A percentile compares a stretch with the other conserved stretches of the same genome.
Evolutionary conservation across 2,888 invertebrate species (phyloP).

Genomic region (Trichopria drosophilae): DNA sequence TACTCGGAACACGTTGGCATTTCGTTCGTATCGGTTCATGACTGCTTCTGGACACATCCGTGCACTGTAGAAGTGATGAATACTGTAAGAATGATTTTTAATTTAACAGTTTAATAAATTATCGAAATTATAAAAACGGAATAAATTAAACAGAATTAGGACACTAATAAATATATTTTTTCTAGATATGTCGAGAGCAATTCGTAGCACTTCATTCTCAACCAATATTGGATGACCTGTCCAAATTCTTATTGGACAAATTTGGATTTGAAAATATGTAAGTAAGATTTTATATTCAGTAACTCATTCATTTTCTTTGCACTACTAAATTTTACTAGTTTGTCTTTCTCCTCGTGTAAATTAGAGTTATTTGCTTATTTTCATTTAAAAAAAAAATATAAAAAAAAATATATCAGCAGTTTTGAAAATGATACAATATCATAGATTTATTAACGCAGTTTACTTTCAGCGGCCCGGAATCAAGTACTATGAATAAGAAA

Average conservation of each 20-base stretch:
- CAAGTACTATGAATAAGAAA: neutral
- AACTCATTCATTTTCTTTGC: constrained; percentile 4
- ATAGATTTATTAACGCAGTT: too few species aligned
- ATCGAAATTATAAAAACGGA: constrained; percentile 1
- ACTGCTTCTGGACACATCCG: constrained; percentile 99
- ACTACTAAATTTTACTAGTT: too few species aligned
- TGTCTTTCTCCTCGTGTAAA: too few species aligned
- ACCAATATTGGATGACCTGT: constrained; percentile 87
- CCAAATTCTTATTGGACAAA: constrained; percentile 70
- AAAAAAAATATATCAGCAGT: too few species aligned
- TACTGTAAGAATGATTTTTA: constrained; percentile 62
- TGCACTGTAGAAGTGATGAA: constrained; percentile 85
- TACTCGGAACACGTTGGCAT: constrained; percentile 79
- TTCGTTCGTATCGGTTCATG: constrained; percentile 96
- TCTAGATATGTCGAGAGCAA: constrained; percentile 91
- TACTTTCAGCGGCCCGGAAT: constrained; percentile 53
- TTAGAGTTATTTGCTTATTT: too few species aligned
- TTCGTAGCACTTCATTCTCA: constrained; percentile 94
- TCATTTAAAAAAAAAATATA: too few species aligned
- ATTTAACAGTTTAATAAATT: neutral
- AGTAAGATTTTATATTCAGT: constrained; percentile 8
- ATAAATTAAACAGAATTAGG: too few species aligned
- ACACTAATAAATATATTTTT: constrained; percentile 38
- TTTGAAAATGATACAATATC: too few species aligned
- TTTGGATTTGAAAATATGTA: constrained; percentile 58